These are phyloP conservation scores for Nymphalis polychloros DNA, from an alignment of 2,888 invertebrate species.

Conservation along the genomic window DNA sequence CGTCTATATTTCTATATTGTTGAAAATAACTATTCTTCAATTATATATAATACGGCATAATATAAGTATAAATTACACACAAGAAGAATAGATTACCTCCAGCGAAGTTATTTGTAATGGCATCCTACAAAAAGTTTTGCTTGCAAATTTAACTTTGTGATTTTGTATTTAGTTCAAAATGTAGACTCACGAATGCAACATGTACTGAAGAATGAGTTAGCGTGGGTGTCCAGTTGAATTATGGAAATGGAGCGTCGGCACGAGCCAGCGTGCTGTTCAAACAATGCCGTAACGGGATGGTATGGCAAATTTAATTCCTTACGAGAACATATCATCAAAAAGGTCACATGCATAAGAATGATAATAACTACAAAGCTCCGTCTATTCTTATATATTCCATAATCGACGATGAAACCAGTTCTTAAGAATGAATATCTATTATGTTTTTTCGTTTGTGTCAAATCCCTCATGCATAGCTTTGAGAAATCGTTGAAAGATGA, in stretches of 20 bases:
- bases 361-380: neutral
- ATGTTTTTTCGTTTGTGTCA: too few relatives aligned
- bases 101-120: constrained; percentile 41
- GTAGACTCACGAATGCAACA: constrained; percentile 43
- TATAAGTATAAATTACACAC: too few relatives aligned
- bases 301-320: constrained; percentile 58
- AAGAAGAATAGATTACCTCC: constrained; percentile 49
- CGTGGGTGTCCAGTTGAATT: constrained; percentile 68
- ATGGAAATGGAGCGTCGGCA: constrained; percentile 73
- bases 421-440: too few relatives aligned
- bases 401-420: too few relatives aligned
- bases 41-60: too few relatives aligned
- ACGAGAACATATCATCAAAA: constrained; percentile 53
- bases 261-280: constrained; percentile 56
- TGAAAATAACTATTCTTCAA: too few relatives aligned
- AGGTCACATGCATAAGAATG: constrained; percentile 41
- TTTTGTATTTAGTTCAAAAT: constrained; percentile 47
- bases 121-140: constrained; percentile 43
- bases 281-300: constrained; percentile 74
- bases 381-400: too few relatives aligned
- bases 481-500: too few relatives aligned
- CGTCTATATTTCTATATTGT: too few relatives aligned
- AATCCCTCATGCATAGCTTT: too few relatives aligned
- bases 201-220: constrained; percentile 60
- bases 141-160: constrained; percentile 55